A percentile compares a stretch with the other conserved stretches of the same genome.
phyloP scores from a whole-genome alignment of 2,888 invertebrate genomes.

The Agrotis exclamationis region DNA sequence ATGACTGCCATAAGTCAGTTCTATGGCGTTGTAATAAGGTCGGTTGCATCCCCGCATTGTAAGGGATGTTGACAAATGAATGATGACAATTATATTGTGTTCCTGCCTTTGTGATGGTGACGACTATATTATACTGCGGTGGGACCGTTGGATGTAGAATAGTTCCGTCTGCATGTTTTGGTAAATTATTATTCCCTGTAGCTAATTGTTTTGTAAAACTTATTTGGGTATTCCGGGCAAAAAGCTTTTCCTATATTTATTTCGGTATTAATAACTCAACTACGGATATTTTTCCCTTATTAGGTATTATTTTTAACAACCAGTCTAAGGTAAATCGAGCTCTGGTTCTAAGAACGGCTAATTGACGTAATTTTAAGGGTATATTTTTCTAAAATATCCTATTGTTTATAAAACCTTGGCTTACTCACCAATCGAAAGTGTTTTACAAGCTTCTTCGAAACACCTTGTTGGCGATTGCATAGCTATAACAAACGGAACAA shows the following conservation, averaged over 20 bases:
- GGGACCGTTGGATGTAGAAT: slow-evolving; percentile 61
- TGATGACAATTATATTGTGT: slow-evolving; percentile 88
- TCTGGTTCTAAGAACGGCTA: neutral
- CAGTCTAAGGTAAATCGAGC: neutral
- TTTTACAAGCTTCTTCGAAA: neutral
- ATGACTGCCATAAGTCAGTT: slow-evolving; percentile 71
- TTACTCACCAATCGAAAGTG: neutral
- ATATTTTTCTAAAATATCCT: neutral
- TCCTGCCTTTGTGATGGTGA: slow-evolving; percentile 81
- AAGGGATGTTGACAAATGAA: slow-evolving; percentile 84
- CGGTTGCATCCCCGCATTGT: slow-evolving; percentile 69
- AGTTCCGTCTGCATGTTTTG: slow-evolving; percentile 56
- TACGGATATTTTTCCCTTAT: neutral
- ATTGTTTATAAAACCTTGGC: neutral
- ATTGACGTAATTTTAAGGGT: neutral
- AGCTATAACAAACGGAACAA: slow-evolving; percentile 16
- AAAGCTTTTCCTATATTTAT: neutral
- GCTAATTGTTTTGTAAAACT: slow-evolving; percentile 49
- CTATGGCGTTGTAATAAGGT: slow-evolving; percentile 75
- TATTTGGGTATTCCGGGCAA: neutral
- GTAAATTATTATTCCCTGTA: slow-evolving; percentile 60
- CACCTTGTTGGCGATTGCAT: neutral
- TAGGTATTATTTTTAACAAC: neutral
- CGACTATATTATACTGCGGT: slow-evolving; percentile 80
- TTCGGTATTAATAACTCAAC: neutral